Conservation (phyloP, 2,113 vertebrate species). For the Semnornis frantzii region DNA sequence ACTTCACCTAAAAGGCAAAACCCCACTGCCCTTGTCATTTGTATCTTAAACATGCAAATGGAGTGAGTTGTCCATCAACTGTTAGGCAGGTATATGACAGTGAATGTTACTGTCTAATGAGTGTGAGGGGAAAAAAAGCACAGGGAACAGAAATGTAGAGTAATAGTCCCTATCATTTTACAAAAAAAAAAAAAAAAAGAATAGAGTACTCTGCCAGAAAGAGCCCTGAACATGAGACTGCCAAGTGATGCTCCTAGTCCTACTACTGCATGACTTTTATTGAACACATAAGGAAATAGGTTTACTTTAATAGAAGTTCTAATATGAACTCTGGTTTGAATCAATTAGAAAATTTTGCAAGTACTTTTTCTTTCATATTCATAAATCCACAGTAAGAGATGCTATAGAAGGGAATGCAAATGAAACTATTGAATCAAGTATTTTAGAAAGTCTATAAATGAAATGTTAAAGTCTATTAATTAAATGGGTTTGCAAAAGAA, state of each 20-base stretch:
- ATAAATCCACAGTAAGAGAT: background rate
- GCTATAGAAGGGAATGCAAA: background rate
- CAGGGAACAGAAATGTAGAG: background rate
- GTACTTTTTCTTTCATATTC: background rate
- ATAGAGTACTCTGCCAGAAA: background rate
- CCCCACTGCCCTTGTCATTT: background rate
- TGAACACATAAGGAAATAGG: background rate
- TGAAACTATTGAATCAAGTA: background rate
- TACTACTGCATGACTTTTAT: background rate
- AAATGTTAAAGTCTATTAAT: constrained; percentile 49
- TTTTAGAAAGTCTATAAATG: constrained; percentile 20
- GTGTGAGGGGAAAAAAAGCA: background rate
- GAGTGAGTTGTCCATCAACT: background rate
- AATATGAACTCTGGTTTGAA: background rate
- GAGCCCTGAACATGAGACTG: background rate
- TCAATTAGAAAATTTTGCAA: background rate
- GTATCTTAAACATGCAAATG: background rate
- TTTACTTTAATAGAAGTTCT: background rate
- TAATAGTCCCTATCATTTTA: background rate
- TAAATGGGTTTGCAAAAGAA: constrained; percentile 54
- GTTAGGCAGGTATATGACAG: background rate
- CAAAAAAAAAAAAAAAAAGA: background rate
- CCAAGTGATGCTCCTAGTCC: background rate
- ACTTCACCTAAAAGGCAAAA: background rate
- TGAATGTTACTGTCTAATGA: background rate